phyloP scores from a whole-genome alignment of 2,888 invertebrate genomes.

The Polymixis flavicincta region DNA sequence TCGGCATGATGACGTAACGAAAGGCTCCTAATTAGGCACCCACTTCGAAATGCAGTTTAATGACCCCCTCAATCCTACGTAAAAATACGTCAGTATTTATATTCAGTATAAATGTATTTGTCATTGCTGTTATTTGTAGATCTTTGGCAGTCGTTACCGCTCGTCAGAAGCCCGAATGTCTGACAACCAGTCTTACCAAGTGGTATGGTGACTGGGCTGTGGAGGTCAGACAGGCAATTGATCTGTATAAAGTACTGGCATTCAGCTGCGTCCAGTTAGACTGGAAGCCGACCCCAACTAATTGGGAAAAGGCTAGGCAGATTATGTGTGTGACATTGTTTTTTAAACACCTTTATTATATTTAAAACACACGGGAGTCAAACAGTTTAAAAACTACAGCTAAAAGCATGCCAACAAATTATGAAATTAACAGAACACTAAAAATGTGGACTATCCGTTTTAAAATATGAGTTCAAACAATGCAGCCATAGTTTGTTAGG shows the following conservation, averaged over 20 bases:
- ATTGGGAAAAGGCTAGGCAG: too few species aligned
- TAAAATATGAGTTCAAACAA: constrained; percentile 29
- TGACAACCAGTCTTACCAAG: too few species aligned
- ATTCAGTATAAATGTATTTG: background rate
- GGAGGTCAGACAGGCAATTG: too few species aligned
- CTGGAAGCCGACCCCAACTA: too few species aligned
- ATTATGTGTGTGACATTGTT: constrained; percentile 22
- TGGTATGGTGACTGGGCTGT: too few species aligned
- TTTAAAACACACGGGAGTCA: constrained; percentile 9
- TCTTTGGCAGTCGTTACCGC: too few species aligned
- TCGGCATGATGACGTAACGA: constrained; percentile 49
- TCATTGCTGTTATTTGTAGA: too few species aligned
- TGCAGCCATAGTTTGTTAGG: constrained; percentile 16
- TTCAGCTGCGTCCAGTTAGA: too few species aligned
- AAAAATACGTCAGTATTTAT: constrained; percentile 23
- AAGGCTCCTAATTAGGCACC: constrained; percentile 59
- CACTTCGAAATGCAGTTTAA: constrained; percentile 55
- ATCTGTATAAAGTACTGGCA: too few species aligned
- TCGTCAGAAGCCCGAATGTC: too few species aligned
- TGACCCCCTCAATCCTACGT: constrained; percentile 56
- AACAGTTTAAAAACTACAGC: constrained; percentile 31
- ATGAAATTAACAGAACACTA: constrained; percentile 24
- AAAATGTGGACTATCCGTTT: constrained; percentile 13
- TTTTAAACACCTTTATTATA: constrained; percentile 23
- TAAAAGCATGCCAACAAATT: constrained; percentile 18